Evolutionary conservation across 2,113 vertebrate genomes (phyloP).

Genomic region (Axis porcinus): DNA sequence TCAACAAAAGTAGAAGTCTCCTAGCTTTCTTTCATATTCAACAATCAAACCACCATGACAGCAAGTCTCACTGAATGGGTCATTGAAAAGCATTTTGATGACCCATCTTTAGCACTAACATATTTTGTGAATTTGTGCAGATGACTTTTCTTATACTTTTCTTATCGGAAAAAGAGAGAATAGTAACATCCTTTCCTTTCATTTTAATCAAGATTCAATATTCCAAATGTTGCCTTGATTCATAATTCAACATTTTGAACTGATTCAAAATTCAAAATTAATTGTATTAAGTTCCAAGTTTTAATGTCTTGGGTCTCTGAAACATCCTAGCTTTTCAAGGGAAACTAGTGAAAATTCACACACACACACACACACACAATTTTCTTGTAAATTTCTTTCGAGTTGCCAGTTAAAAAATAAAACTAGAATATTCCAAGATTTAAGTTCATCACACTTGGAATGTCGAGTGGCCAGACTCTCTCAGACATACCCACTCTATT

Average conservation of each 20-base stretch:
- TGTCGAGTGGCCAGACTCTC: not conserved
- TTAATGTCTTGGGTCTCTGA: not conserved
- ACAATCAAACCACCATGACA: not conserved
- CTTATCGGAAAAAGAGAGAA: not conserved
- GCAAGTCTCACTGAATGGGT: not conserved
- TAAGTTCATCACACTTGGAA: constrained; percentile 13
- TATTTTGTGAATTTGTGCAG: not conserved
- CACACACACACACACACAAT: not conserved
- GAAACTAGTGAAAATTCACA: not conserved
- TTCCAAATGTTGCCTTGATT: not conserved
- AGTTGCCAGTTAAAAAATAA: not conserved
- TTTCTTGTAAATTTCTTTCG: not conserved
- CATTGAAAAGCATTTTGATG: not conserved
- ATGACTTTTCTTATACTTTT: not conserved
- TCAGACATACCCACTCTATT: not conserved
- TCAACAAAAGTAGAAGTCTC: not conserved
- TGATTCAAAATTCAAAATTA: not conserved
- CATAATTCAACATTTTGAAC: not conserved
- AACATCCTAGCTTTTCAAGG: not conserved
- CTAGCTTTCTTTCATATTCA: not conserved
- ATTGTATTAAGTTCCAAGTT: not conserved
- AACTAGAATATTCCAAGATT: constrained; percentile 6
- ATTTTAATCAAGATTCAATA: not conserved
- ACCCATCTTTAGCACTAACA: not conserved
- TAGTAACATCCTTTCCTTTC: not conserved